Evolutionary conservation across 2,797 vertebrate species (phyloP).

Genomic region (Schizopygopsis malacanthus): DNA sequence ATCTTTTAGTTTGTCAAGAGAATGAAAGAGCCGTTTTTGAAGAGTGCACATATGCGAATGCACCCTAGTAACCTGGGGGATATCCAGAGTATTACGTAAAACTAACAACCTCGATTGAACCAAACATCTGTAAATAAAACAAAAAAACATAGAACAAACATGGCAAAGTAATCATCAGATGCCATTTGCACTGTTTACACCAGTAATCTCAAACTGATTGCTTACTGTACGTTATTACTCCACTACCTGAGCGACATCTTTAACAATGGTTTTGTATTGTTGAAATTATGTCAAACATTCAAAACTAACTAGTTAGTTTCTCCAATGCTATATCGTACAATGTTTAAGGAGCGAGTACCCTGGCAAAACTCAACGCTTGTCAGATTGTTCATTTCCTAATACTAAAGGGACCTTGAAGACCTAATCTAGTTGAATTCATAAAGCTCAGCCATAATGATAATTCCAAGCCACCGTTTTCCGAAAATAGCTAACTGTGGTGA

Average conservation of each 20-base stretch:
- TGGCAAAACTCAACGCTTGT: neutral
- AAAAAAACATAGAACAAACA: neutral
- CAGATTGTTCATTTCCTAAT: constrained; percentile 7
- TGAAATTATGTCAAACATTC: neutral
- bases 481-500: neutral
- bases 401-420: neutral
- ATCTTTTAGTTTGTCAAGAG: neutral
- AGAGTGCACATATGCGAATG: neutral
- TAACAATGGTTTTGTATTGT: neutral
- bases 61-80: neutral
- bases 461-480: neutral
- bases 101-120: neutral
- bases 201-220: neutral
- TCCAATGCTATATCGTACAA: neutral
- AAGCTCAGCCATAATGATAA: constrained; percentile 19
- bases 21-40: neutral
- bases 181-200: neutral
- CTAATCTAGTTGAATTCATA: neutral
- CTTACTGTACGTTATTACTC: neutral
- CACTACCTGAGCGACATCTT: neutral
- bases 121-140: neutral
- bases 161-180: neutral
- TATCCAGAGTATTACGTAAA: neutral
- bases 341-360: neutral
- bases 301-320: neutral